Conservation (phyloP, 1,140 invertebrate species). For the Pseudomyrmex sp. region DNA sequence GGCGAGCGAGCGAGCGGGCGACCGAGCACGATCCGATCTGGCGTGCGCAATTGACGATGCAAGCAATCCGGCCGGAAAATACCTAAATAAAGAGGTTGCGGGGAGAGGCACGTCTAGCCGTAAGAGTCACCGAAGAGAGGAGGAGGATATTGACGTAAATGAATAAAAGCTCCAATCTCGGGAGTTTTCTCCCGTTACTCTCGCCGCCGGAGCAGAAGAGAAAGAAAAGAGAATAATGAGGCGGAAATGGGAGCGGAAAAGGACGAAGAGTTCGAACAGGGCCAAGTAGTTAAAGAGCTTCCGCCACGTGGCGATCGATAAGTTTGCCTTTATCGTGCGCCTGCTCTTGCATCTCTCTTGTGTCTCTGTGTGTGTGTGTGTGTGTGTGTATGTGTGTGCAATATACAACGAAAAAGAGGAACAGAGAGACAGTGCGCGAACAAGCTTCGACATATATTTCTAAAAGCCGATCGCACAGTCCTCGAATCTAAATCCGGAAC, state of each 20-base stretch:
- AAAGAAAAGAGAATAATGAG: background rate
- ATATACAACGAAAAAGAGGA: background rate
- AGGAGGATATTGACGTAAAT: constrained; percentile 51
- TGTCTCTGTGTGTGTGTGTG: constrained; percentile 12
- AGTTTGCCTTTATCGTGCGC: constrained; percentile 60
- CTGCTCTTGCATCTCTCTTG: constrained; percentile 42
- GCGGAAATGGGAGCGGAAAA: background rate
- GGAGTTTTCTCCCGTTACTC: background rate
- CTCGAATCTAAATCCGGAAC: constrained; percentile 62
- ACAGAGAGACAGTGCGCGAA: background rate
- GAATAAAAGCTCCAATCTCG: constrained; percentile 68
- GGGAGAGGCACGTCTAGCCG: too few species aligned
- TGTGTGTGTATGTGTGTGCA: constrained; percentile 14
- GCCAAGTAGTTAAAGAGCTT: constrained; percentile 41
- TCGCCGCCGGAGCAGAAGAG: background rate
- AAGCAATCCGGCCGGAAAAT: constrained; percentile 50
- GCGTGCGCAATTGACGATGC: constrained; percentile 14
- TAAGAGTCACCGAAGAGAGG: background rate
- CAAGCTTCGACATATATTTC: constrained; percentile 30
- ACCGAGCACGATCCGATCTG: constrained; percentile 24
- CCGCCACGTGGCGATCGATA: constrained; percentile 64
- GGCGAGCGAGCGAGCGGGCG: background rate
- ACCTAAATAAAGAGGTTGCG: constrained; percentile 55
- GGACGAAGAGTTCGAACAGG: constrained; percentile 52
- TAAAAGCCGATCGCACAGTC: constrained; percentile 56